phyloP scores from a whole-genome alignment of 2,888 invertebrate species.

The Limenitis camilla region DNA sequence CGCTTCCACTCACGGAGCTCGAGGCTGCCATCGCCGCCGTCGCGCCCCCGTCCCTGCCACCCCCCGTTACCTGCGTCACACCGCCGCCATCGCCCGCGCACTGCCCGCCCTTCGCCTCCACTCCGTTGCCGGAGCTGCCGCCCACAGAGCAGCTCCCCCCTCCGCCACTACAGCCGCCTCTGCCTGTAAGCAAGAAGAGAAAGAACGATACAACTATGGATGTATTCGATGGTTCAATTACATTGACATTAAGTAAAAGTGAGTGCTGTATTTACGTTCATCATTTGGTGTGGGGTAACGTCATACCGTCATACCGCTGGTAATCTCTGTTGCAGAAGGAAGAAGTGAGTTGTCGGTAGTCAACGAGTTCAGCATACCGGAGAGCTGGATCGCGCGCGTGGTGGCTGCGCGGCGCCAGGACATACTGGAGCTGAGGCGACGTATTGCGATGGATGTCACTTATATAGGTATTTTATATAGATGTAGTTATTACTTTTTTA shows the following conservation, averaged over 20 bases:
- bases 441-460: background rate
- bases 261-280: background rate
- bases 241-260: slow-evolving; percentile 37
- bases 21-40: slow-evolving; percentile 49
- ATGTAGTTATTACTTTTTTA: too few relatives aligned
- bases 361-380: slow-evolving; percentile 35
- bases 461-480: too few relatives aligned
- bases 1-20: slow-evolving; percentile 48
- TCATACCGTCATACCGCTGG: background rate
- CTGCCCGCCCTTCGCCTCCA: slow-evolving; percentile 13
- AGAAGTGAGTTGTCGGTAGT: slow-evolving; percentile 18
- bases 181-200: slow-evolving; percentile 34
- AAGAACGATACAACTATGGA: slow-evolving; percentile 28
- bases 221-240: slow-evolving; percentile 23
- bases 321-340: slow-evolving; percentile 26
- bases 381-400: slow-evolving; percentile 33
- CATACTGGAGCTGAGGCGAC: slow-evolving; percentile 25
- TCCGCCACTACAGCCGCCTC: slow-evolving; percentile 15
- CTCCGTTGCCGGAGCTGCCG: slow-evolving; percentile 11
- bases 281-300: background rate
- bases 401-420: slow-evolving; percentile 29
- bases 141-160: slow-evolving; percentile 17
- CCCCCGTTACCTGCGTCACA: slow-evolving; percentile 21
- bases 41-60: slow-evolving; percentile 32
- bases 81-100: slow-evolving; percentile 18